Base-by-base conservation (phyloP, 2,888 invertebrate genomes). In the Callyntrura sp. region DNA sequence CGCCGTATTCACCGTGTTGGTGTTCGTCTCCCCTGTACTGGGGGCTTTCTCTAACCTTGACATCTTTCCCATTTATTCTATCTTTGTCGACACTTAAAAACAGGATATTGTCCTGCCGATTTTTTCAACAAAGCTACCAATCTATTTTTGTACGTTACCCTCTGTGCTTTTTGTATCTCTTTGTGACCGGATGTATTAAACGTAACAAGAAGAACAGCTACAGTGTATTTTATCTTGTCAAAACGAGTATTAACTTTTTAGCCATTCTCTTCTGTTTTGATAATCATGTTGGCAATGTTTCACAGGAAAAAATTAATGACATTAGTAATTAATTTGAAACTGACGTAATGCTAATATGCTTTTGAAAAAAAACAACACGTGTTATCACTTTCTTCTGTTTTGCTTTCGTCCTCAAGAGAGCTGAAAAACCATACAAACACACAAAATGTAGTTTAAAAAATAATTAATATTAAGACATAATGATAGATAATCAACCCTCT, bases 41-140 rank as follows among this genome's bases (percentile, higher is more conserved):
- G 87, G 79, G 57, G 87, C 87, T 81, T 87, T 87, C 79, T 87
- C 87, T 87, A 81, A 25, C 87, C 87, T 87, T 87, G 87, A 87
- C 87, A 87, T 87, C 87, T 70, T 87, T 87, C 12, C 81, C n/a
- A 25, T 3, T 20, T 65, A 35, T 17, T 3, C 43, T 65, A 35
- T 17, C 55, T 78, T 6, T 65, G 28, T n/a, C 78, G 51, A 78
- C 28, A 2, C 35, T 35, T 35, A 35, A 2, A 35, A 2, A 35
- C 35, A 35, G 35, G 35, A 35, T 35, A 35, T 4, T 35, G 3
- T 4, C 35, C 6, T 35, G n/a, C n/a, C 35, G 6, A 35, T 4
- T 35, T 6, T 35, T 35, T 35, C 35, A 4, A 4, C 35, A 35
- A 35, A 35, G 14, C 17, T 9, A 25, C 12, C 28, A 28, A 43